A percentile compares a stretch with the other conserved stretches of the same genome.
phyloP scores from a whole-genome alignment of 2,797 vertebrate genomes.

The Spondyliosoma cantharus region DNA sequence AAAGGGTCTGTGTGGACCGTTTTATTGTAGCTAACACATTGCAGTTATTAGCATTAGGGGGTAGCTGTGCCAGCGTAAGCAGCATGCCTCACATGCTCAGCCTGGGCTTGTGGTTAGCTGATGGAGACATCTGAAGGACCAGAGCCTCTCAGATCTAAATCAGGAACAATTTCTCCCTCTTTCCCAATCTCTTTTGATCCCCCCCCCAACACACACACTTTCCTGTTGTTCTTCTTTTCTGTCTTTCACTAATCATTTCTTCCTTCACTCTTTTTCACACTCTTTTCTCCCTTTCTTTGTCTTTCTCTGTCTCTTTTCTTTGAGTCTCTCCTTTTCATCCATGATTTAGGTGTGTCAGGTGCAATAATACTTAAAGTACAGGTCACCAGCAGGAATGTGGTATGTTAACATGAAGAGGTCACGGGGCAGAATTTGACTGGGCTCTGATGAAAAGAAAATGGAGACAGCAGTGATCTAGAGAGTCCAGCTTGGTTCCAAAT shows the following conservation, averaged over 20 bases:
- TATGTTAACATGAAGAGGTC: constrained; percentile 32
- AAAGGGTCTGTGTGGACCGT: constrained; percentile 64
- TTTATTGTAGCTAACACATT: constrained; percentile 84
- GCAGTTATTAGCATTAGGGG: constrained; percentile 84
- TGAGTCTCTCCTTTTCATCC: neutral
- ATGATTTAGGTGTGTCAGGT: constrained; percentile 27
- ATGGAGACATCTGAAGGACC: constrained; percentile 86
- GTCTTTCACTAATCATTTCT: constrained; percentile 8
- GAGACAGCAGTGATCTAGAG: constrained; percentile 40
- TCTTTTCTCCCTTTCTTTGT: constrained; percentile 6
- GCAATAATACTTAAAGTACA: constrained; percentile 19
- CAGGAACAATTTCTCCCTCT: constrained; percentile 77
- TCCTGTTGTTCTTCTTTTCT: constrained; percentile 45
- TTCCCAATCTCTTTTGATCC: constrained; percentile 58
- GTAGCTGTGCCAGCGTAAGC: constrained; percentile 80
- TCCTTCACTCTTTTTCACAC: constrained; percentile 17
- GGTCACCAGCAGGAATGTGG: constrained; percentile 22
- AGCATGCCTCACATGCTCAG: constrained; percentile 84
- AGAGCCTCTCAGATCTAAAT: constrained; percentile 85
- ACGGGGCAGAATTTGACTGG: constrained; percentile 38
- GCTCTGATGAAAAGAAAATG: constrained; percentile 45
- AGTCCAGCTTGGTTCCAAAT: constrained; percentile 47
- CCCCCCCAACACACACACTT: constrained; percentile 38
- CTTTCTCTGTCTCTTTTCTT: constrained; percentile 1
- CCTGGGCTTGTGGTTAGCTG: constrained; percentile 83